A percentile compares a stretch with the other conserved stretches of the same genome.
Conservation (phyloP, 2,888 invertebrate genomes). For the Dexiosoma caninum region DNA sequence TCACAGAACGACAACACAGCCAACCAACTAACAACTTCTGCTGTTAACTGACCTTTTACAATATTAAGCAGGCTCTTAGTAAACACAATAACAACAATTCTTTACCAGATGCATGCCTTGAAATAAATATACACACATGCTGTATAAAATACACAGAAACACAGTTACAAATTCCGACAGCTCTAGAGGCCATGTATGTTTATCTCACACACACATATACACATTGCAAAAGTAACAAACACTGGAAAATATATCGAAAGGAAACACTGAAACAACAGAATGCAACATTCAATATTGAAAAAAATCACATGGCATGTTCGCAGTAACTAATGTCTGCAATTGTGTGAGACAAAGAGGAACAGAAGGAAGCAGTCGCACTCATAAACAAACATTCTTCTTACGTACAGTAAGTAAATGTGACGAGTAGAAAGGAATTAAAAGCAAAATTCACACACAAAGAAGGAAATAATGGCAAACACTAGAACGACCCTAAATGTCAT, state of each 20-base stretch:
- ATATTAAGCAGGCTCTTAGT: slow-evolving; percentile 38
- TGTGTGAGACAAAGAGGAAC: background rate
- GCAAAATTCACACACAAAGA: background rate
- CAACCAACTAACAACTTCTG: slow-evolving; percentile 3
- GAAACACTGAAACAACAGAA: slow-evolving; percentile 27
- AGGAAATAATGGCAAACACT: slow-evolving; percentile 14
- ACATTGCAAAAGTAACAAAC: background rate
- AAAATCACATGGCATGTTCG: background rate
- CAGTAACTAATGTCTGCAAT: slow-evolving; percentile 23
- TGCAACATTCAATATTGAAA: slow-evolving; percentile 15
- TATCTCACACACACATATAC: background rate
- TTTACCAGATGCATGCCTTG: background rate
- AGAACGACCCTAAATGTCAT: slow-evolving; percentile 73
- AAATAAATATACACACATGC: background rate
- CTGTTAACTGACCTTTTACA: slow-evolving; percentile 52
- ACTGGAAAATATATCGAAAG: slow-evolving; percentile 20
- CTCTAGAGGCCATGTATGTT: slow-evolving; percentile 7
- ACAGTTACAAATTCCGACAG: background rate
- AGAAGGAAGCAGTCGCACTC: background rate
- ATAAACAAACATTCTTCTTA: background rate
- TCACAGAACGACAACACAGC: slow-evolving; percentile 1
- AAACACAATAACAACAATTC: slow-evolving; percentile 16
- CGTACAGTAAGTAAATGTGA: background rate
- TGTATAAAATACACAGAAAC: background rate
- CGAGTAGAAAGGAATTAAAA: background rate